These are phyloP conservation scores for Antheraea assamensis DNA, from an alignment of 2,888 invertebrate genomes.

Conservation along the genomic window DNA sequence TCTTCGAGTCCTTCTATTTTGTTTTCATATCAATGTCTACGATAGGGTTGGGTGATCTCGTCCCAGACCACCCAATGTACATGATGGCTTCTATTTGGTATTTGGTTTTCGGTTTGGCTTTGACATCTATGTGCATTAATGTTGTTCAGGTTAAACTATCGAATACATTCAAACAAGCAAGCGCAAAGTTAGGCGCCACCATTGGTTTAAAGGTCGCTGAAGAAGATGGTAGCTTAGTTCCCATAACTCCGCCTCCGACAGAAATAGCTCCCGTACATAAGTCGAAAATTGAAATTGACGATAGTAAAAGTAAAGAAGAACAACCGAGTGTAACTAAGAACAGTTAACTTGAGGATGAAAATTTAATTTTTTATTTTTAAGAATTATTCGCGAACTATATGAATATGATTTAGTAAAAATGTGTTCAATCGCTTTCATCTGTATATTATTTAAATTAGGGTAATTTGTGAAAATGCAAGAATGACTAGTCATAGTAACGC, in stretches of 20 bases:
- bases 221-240: conserved; percentile 83
- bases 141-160: conserved; percentile 93
- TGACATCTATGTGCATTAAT: conserved; percentile 98
- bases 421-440: not conserved
- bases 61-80: conserved; percentile 92
- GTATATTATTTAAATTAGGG: conserved; percentile 10
- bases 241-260: conserved; percentile 67
- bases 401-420: not conserved
- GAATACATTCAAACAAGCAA: conserved; percentile 92
- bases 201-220: conserved; percentile 89
- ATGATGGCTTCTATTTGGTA: conserved; percentile 97
- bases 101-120: conserved; percentile 95
- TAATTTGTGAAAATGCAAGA: conserved; percentile 11
- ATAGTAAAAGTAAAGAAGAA: conserved; percentile 51
- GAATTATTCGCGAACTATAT: conserved; percentile 15
- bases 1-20: conserved; percentile 97
- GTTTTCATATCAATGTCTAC: conserved; percentile 98
- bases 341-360: conserved; percentile 43
- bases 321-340: conserved; percentile 58
- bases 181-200: conserved; percentile 92
- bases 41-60: conserved; percentile 97
- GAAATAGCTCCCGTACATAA: conserved; percentile 74
- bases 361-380: conserved; percentile 3
- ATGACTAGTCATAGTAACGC: conserved; percentile 23
- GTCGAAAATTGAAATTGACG: conserved; percentile 48